phyloP scores from a whole-genome alignment of 1,140 invertebrate species.

The Anastrepha obliqua region DNA sequence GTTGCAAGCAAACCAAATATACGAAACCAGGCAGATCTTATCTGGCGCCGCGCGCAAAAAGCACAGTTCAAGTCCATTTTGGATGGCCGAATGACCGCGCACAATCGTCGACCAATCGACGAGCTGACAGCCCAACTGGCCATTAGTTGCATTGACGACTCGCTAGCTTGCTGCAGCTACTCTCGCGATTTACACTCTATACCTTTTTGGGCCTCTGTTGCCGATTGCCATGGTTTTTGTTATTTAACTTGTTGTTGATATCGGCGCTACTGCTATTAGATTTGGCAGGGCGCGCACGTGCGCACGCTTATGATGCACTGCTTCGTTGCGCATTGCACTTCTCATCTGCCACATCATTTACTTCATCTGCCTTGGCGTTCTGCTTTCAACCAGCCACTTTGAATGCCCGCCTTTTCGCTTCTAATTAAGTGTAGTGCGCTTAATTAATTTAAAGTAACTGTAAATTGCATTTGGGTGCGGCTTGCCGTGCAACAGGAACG shows the following conservation, averaged over 20 bases:
- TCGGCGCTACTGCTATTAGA: neutral
- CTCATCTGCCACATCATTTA: neutral
- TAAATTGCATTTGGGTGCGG: conserved; percentile 52
- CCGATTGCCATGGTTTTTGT: neutral
- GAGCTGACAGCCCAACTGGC: neutral
- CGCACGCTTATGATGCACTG: neutral
- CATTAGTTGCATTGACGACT: neutral
- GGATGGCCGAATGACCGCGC: conserved; percentile 21
- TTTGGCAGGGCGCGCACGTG: neutral
- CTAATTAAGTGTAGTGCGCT: conserved; percentile 43
- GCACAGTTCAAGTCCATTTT: conserved; percentile 41
- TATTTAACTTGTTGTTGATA: neutral
- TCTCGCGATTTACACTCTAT: neutral
- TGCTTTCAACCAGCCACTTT: conserved; percentile 27
- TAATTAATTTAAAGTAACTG: conserved; percentile 55
- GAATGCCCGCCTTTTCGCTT: conserved; percentile 14
- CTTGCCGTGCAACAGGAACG: neutral
- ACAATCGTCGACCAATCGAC: conserved; percentile 27
- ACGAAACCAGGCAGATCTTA: neutral
- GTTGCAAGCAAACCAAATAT: neutral
- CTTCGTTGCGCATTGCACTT: neutral
- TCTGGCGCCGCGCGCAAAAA: conserved; percentile 23
- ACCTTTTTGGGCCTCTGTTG: conserved; percentile 28
- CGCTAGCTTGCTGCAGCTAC: neutral
- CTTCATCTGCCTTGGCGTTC: neutral